A percentile compares a stretch with the other conserved stretches of the same genome.
phyloP scores from a whole-genome alignment of 2,797 vertebrate species.

The Scarus forsteni region DNA sequence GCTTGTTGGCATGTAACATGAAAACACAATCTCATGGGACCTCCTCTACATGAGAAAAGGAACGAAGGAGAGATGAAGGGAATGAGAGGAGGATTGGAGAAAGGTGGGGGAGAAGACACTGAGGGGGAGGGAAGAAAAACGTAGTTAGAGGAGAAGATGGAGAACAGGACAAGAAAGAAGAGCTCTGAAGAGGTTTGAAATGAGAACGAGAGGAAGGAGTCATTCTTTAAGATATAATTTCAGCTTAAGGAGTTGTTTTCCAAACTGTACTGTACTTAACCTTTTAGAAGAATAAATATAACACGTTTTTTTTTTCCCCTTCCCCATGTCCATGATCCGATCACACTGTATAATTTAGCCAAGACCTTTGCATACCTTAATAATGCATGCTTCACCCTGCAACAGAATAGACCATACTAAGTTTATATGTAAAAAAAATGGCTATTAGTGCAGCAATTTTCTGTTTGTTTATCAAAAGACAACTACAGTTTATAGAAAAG shows the following conservation, averaged over 20 bases:
- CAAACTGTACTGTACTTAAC: neutral
- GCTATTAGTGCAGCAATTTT: neutral
- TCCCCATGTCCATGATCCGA: neutral
- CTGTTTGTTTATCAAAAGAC: too few relatives aligned
- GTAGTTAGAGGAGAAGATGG: slow-evolving; percentile 50
- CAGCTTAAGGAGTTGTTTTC: slow-evolving; percentile 26
- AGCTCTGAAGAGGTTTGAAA: slow-evolving; percentile 23
- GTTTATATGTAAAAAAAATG: too few relatives aligned
- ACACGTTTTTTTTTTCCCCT: neutral
- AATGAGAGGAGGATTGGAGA: slow-evolving; percentile 11
- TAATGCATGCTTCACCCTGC: slow-evolving; percentile 2
- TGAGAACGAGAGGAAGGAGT: slow-evolving; percentile 23
- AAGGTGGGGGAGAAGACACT: slow-evolving; percentile 20
- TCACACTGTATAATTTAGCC: neutral
- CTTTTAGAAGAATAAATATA: neutral
- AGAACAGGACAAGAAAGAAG: slow-evolving; percentile 16
- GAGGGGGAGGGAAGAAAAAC: slow-evolving; percentile 35
- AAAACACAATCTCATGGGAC: slow-evolving; percentile 59
- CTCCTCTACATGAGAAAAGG: slow-evolving; percentile 38
- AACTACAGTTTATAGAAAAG: too few relatives aligned
- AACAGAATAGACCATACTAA: neutral
- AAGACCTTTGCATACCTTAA: neutral
- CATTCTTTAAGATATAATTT: slow-evolving; percentile 12
- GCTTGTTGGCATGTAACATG: slow-evolving; percentile 58
- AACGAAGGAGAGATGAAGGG: slow-evolving; percentile 30